Evolutionary conservation across 2,797 vertebrate species (phyloP), one percentile per base, ranked within the genome.

Genomic region (Poeciliopsis turneri): DNA sequence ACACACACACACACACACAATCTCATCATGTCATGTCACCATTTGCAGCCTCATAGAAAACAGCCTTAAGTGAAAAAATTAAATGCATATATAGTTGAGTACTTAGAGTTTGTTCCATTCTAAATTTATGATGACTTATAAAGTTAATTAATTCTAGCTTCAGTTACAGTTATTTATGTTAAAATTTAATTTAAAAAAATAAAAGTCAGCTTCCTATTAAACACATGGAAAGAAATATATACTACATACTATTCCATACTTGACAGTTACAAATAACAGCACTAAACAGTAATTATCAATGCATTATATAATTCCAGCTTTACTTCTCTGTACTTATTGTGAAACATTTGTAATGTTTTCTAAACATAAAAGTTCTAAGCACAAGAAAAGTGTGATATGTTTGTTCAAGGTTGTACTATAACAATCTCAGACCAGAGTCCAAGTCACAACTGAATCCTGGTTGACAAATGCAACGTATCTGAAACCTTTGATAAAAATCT

Each of bases 21-120:
- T 61, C 75, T 47, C 66, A 74, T 33, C 72, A 72, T 77, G 59
- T 79, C 79, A 43, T 68, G 61, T 74, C 20, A 53, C 5, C 12
- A 4, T 36, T 2, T 78, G 13, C 15, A 75, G 74, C 33, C 33
- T 23, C 9, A 41, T 8, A 25, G 33, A 49, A 25, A 4, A 68
- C 61, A 57, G 74, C 55, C 82, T 33, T 74, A 13, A 68, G 36
- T 68, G 4, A 23, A 41, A 13, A 12, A 12, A 41, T 64, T 25
- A 41, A 68, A 68, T 25, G 3, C 20, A 12, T 41, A 25, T 41
- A 41, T 12, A 5, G 10, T 68, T 41, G 20, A 41, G 20, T 41
- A 23, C 7, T 39, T 39, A 25, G 61, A 61, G 16, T 25, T 68
- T 68, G 36, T 6, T 41, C 9, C 23, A 11, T 25, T 41, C 20